Conservation (phyloP, 1,140 invertebrate species). For the Matsumurasca onukii region DNA sequence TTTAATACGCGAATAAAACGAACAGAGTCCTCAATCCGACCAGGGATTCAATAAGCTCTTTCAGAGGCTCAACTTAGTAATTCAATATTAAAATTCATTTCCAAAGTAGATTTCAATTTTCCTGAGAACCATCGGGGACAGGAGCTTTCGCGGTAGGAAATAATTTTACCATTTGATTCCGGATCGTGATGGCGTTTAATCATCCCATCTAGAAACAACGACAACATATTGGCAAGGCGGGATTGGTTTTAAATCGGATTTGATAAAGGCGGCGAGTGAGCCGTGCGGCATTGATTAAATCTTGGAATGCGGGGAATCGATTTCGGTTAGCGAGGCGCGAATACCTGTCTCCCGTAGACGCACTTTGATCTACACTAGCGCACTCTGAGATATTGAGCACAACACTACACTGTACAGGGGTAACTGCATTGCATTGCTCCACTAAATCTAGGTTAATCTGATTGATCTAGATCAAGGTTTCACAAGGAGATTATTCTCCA, state of each 20-base stretch:
- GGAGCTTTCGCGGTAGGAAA: not conserved
- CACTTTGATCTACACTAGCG: not conserved
- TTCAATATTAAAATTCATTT: constrained; percentile 27
- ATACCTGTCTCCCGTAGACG: not conserved
- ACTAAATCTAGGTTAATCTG: not conserved
- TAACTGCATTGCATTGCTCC: not conserved
- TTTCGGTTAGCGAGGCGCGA: not conserved
- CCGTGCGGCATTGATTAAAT: constrained; percentile 23
- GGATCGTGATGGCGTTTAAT: constrained; percentile 6
- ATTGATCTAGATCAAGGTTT: not conserved
- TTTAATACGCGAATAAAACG: constrained; percentile 26
- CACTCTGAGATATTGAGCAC: not conserved
- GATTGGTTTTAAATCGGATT: constrained; percentile 26
- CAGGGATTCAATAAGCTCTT: constrained; percentile 26
- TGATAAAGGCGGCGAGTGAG: constrained; percentile 22
- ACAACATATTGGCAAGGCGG: constrained; percentile 10
- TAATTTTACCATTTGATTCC: constrained; percentile 7
- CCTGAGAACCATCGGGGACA: not conserved
- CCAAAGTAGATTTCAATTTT: constrained; percentile 25
- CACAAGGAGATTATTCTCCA: too few relatives aligned
- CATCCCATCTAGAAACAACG: constrained; percentile 8
- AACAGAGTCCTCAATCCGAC: constrained; percentile 17
- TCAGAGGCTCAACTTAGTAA: constrained; percentile 16
- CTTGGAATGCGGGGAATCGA: constrained; percentile 17
- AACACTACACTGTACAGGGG: too few relatives aligned